Percentiles rank a stretch among this genome's conserved stretches.
Conservation (phyloP, 2,888 invertebrate genomes). For the Hipparchia sbordonii region DNA sequence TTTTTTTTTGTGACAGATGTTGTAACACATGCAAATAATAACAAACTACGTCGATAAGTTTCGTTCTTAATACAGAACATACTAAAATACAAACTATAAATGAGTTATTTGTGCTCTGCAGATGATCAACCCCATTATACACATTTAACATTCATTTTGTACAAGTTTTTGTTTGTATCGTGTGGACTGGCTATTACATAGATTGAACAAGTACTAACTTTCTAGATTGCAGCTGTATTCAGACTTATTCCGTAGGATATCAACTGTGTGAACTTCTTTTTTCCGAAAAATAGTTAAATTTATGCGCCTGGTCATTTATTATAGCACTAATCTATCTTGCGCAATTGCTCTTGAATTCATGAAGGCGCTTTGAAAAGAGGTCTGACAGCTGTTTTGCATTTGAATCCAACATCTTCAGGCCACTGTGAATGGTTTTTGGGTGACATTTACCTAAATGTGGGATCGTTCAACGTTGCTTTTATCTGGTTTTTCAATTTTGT, state of each 20-base stretch:
- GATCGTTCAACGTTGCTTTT: background rate
- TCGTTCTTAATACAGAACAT: no score
- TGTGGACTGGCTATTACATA: background rate
- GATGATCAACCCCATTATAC: no score
- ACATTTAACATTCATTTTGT: no score
- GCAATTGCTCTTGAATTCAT: conserved; percentile 1
- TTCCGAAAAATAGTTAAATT: background rate
- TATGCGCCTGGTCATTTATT: conserved; percentile 3
- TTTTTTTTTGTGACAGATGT: no score
- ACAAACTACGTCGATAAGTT: no score
- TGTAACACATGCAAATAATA: no score
- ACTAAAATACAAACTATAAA: no score
- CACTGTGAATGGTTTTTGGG: background rate
- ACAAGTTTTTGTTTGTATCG: background rate
- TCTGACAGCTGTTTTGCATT: conserved; percentile 12
- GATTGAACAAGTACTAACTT: background rate
- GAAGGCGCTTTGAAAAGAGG: conserved; percentile 9
- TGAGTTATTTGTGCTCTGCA: no score
- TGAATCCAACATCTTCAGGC: conserved; percentile 1
- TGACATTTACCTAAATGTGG: background rate
- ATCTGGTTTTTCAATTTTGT: background rate
- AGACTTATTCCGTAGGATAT: background rate
- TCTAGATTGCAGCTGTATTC: background rate
- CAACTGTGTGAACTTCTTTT: no score
- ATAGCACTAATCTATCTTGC: background rate